A percentile compares a stretch with the other conserved stretches of the same genome.
These are phyloP conservation scores for Chelonus insularis DNA, from an alignment of 1,140 invertebrate species.

Conservation along the genomic window DNA sequence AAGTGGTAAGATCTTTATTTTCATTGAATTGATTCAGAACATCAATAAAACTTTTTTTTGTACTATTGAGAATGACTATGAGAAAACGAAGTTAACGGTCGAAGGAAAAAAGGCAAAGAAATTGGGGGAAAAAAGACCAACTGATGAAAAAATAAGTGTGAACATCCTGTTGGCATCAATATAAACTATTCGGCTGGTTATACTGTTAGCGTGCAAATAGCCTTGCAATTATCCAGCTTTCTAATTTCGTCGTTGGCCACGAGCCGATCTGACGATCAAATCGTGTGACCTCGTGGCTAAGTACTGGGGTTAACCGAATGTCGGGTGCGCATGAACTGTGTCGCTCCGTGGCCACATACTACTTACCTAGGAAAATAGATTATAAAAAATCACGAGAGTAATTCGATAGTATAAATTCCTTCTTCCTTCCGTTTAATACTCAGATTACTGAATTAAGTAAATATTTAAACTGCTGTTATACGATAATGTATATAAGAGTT, in stretches of 20 bases:
- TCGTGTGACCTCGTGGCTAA: conserved; percentile 41
- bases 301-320: conserved; percentile 36
- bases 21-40: no score
- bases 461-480: no score
- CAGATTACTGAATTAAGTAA: no score
- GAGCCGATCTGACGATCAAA: conserved; percentile 46
- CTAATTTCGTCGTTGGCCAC: conserved; percentile 44
- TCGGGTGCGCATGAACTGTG: conserved; percentile 22
- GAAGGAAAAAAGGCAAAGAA: no score
- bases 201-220: conserved; percentile 48
- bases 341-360: conserved; percentile 24
- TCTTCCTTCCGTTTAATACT: no score
- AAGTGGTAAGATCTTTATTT: no score
- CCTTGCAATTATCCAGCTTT: conserved; percentile 48
- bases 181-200: conserved; percentile 44
- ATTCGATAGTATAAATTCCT: not conserved
- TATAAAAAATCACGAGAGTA: conserved; percentile 14
- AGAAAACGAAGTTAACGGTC: no score
- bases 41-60: no score
- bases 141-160: conserved; percentile 3
- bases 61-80: no score
- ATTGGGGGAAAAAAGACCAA: not conserved
- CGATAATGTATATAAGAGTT: no score
- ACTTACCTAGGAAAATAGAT: conserved; percentile 24
- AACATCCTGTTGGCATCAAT: conserved; percentile 15